These are phyloP conservation scores for Nothoprocta perdicaria DNA, from an alignment of 2,113 vertebrate genomes.

Conservation along the genomic window DNA sequence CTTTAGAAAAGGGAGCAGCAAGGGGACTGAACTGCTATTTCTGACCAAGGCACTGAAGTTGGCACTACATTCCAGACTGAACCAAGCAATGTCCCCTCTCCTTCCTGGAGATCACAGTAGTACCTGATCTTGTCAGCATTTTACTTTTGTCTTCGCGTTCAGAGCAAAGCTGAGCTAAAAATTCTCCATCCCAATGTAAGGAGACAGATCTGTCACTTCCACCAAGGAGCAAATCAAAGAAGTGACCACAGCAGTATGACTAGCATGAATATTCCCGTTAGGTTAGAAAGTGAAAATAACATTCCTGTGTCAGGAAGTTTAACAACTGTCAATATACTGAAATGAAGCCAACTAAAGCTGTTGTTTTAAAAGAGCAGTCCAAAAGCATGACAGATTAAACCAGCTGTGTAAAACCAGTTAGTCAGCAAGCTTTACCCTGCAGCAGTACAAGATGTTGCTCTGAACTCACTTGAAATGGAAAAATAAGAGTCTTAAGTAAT, in stretches of 20 bases:
- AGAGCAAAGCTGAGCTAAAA: not conserved
- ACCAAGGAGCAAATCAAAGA: not conserved
- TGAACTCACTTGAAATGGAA: not conserved
- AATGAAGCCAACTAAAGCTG: not conserved
- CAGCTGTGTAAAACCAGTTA: not conserved
- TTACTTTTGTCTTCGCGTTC: not conserved
- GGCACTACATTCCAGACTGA: not conserved
- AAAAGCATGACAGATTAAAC: not conserved
- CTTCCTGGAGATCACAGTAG: not conserved
- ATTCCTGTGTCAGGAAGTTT: not conserved
- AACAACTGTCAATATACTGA: not conserved
- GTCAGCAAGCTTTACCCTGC: not conserved
- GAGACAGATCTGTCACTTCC: not conserved
- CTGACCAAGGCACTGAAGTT: not conserved
- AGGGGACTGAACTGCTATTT: not conserved
- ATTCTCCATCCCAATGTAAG: not conserved
- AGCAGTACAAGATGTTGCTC: not conserved
- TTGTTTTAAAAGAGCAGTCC: not conserved
- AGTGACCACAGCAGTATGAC: fast-evolving
- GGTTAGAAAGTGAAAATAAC: not conserved
- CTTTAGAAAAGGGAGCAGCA: not conserved
- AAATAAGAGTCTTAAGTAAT: not conserved
- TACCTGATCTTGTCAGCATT: not conserved
- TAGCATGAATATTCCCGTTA: not conserved
- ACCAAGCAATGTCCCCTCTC: not conserved